phyloP scores from a whole-genome alignment of 1,140 invertebrate genomes.

The Cryptotermes secundus region DNA sequence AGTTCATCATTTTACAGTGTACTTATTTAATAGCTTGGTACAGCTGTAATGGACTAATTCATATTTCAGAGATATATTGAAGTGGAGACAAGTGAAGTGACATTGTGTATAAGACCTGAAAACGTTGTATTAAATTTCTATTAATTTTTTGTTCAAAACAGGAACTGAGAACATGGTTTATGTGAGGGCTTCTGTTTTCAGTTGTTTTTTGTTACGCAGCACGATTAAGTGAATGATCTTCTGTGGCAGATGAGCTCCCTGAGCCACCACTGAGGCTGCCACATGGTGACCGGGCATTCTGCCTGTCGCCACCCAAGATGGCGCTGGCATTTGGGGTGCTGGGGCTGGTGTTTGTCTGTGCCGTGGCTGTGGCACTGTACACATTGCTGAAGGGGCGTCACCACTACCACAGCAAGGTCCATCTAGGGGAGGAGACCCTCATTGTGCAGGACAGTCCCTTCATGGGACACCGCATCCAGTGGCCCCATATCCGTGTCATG shows the following conservation, averaged over 20 bases:
- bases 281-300: slow-evolving; percentile 63
- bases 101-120: no score
- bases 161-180: no score
- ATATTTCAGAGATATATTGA: no score
- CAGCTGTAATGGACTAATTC: no score
- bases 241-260: neutral
- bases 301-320: slow-evolving; percentile 69
- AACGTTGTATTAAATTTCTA: no score
- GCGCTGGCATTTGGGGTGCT: slow-evolving; percentile 66
- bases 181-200: no score
- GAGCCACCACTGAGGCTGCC: slow-evolving; percentile 39
- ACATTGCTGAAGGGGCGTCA: slow-evolving; percentile 60
- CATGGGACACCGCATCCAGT: neutral
- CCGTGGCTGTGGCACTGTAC: slow-evolving; percentile 63
- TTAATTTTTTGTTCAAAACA: no score
- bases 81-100: neutral
- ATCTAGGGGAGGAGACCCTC: slow-evolving; percentile 3
- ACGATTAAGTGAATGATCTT: neutral
- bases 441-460: slow-evolving; percentile 3
- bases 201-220: no score
- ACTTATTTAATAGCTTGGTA: no score
- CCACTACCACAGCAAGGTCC: slow-evolving; percentile 39
- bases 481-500: no score
- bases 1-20: no score
- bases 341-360: slow-evolving; percentile 64